Percentiles rank a stretch among this genome's conserved stretches.
phyloP scores from a whole-genome alignment of 2,888 invertebrate genomes.

The Sisyra nigra region DNA sequence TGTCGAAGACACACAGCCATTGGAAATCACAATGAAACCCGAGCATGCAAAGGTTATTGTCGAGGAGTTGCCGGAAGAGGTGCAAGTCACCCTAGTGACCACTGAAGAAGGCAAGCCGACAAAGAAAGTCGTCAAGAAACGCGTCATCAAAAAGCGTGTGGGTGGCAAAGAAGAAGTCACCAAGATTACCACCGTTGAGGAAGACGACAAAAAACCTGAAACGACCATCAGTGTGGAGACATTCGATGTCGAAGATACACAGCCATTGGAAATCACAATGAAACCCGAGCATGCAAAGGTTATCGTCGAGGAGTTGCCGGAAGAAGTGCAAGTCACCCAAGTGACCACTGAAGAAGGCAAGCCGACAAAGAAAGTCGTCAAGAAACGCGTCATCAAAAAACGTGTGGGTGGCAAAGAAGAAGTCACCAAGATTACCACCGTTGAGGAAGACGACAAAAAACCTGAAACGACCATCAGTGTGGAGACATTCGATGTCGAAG shows the following conservation, averaged over 20 bases:
- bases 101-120: conserved; percentile 14
- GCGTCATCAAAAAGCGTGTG: conserved; percentile 17
- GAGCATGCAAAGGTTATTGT: conserved; percentile 12
- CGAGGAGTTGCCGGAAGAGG: conserved; percentile 18
- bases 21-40: conserved; percentile 4
- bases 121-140: conserved; percentile 15
- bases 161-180: conserved; percentile 21
- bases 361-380: conserved; percentile 17
- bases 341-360: conserved; percentile 17
- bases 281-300: conserved; percentile 12
- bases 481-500: conserved; percentile 13
- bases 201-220: conserved; percentile 16
- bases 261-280: conserved; percentile 4
- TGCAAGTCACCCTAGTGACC: conserved; percentile 15
- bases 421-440: conserved; percentile 28
- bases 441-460: conserved; percentile 29
- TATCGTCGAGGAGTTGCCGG: conserved; percentile 14
- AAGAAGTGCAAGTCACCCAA: conserved; percentile 17
- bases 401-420: conserved; percentile 19
- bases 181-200: conserved; percentile 15
- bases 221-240: conserved; percentile 14
- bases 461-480: conserved; percentile 24
- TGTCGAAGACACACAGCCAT: background rate
- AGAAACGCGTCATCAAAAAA: conserved; percentile 16
- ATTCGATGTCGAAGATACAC: background rate